Percentiles rank a stretch among this genome's conserved stretches.
Evolutionary conservation across 1,140 invertebrate species (phyloP).

Genomic region (Meloidogyne floridensis): DNA sequence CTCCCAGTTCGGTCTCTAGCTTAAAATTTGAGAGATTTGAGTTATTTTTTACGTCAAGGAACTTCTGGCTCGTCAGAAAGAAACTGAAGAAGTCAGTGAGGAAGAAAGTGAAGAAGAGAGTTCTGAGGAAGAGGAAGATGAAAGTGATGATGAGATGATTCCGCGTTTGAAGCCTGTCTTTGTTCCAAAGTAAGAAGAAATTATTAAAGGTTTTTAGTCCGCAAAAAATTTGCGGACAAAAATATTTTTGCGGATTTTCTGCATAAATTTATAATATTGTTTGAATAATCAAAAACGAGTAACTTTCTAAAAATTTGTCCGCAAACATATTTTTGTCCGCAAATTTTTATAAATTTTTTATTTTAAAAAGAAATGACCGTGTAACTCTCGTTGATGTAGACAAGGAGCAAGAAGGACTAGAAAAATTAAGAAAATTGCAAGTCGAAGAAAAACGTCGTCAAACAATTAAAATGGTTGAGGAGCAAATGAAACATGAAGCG

Average conservation of each 20-base stretch:
- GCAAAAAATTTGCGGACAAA: too few species aligned
- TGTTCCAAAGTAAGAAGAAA: conserved; percentile 76
- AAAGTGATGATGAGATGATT: conserved; percentile 75
- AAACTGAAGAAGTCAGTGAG: conserved; percentile 69
- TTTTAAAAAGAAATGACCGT: conserved; percentile 74
- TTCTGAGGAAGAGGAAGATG: conserved; percentile 79
- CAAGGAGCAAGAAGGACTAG: conserved; percentile 80
- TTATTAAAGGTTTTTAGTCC: too few species aligned
- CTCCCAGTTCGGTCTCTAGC: too few species aligned
- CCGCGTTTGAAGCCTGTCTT: conserved; percentile 94
- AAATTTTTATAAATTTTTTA: conserved; percentile 12
- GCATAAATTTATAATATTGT: too few species aligned
- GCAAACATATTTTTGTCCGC: background rate
- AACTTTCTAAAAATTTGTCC: background rate
- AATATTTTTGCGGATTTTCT: too few species aligned
- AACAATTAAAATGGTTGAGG: conserved; percentile 79
- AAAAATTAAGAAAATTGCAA: conserved; percentile 78
- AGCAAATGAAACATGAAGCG: conserved; percentile 73
- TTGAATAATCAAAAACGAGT: too few species aligned
- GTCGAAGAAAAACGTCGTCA: conserved; percentile 81
- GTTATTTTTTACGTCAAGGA: conserved; percentile 34
- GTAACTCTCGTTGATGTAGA: conserved; percentile 93
- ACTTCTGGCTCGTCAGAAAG: conserved; percentile 75
- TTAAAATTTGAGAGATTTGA: too few species aligned
- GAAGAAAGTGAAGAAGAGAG: conserved; percentile 73